These are phyloP conservation scores for Cephus sareptanus DNA, from an alignment of 2,888 invertebrate species.

Conservation along the genomic window DNA sequence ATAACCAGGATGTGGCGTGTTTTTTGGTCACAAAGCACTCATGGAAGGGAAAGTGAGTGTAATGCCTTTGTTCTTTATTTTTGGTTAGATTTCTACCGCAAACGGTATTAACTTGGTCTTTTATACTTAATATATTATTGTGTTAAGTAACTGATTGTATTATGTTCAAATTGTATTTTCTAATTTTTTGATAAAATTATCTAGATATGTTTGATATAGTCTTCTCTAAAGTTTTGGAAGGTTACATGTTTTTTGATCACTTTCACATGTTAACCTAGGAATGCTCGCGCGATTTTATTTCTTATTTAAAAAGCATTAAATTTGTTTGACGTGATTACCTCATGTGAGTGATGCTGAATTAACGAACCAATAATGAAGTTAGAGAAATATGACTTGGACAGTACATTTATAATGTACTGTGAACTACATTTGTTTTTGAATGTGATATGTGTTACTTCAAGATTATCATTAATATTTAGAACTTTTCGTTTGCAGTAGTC, in stretches of 20 bases:
- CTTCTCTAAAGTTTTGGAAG: not conserved
- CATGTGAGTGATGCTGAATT: too few relatives aligned
- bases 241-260: not conserved
- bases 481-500: too few relatives aligned
- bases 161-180: not conserved
- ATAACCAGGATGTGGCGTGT: conserved; percentile 96
- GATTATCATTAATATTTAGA: too few relatives aligned
- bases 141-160: not conserved
- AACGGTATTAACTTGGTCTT: not conserved
- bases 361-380: not conserved
- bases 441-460: too few relatives aligned
- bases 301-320: too few relatives aligned
- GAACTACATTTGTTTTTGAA: too few relatives aligned
- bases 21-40: conserved; percentile 97
- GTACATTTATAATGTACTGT: too few relatives aligned
- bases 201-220: not conserved
- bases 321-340: too few relatives aligned
- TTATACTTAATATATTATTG: not conserved
- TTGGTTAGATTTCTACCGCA: not conserved
- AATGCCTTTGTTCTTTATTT: conserved; percentile 20
- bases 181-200: too few relatives aligned
- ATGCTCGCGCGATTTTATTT: too few relatives aligned
- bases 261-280: not conserved
- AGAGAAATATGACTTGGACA: not conserved
- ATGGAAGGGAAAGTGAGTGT: conserved; percentile 95